These are phyloP conservation scores for Cynopterus sphinx DNA, from an alignment of 2,797 vertebrate species.

Conservation along the genomic window DNA sequence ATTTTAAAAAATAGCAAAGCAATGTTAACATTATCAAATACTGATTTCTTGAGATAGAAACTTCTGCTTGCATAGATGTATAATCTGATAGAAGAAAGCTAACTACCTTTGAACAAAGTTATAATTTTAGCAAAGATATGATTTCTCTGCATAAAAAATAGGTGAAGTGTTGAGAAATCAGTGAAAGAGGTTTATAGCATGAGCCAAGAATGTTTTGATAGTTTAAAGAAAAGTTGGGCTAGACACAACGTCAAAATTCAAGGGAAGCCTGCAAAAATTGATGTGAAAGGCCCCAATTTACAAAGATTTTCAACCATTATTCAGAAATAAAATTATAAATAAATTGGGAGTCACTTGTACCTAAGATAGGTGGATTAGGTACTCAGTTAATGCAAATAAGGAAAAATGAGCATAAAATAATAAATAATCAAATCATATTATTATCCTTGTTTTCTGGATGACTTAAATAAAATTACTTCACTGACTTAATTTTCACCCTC, in stretches of 20 bases:
- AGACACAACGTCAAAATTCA: neutral
- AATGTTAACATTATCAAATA: neutral
- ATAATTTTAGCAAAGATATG: neutral
- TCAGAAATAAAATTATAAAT: slow-evolving; percentile 45
- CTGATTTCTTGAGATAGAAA: neutral
- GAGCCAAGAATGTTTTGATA: neutral
- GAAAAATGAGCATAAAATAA: slow-evolving; percentile 44
- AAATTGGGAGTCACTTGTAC: slow-evolving; percentile 19
- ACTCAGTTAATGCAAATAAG: slow-evolving; percentile 46
- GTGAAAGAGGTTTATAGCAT: neutral
- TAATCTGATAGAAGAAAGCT: neutral
- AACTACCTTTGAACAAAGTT: neutral
- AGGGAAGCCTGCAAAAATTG: neutral
- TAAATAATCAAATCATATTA: slow-evolving; percentile 45
- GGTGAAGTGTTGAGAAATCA: neutral
- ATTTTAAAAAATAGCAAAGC: neutral
- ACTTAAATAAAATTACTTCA: slow-evolving; percentile 54
- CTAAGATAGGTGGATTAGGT: slow-evolving; percentile 34
- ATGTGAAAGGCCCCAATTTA: neutral
- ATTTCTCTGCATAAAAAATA: slow-evolving; percentile 14
- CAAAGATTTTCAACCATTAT: neutral
- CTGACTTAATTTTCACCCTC: slow-evolving; percentile 47
- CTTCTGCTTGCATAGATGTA: neutral
- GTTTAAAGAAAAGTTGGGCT: neutral
- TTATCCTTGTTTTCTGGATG: slow-evolving; percentile 47